Evolutionary conservation across 2,113 vertebrate species (phyloP).

Genomic region (Ammodramus savannarum): DNA sequence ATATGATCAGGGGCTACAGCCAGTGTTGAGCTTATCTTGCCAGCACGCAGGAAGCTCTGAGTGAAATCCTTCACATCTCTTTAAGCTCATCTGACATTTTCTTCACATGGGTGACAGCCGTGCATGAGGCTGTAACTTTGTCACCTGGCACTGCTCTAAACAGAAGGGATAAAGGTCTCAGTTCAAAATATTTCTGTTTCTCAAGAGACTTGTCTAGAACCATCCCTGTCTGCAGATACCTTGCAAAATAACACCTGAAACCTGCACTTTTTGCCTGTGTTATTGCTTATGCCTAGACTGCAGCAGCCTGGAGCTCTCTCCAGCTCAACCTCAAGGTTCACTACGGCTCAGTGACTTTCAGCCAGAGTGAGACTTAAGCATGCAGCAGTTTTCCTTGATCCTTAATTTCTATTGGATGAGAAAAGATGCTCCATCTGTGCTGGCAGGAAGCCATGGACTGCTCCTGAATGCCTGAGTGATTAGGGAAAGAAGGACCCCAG

Average conservation of each 20-base stretch:
- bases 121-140: background rate
- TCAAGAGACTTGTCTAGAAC: background rate
- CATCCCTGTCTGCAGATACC: background rate
- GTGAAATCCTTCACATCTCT: background rate
- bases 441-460: background rate
- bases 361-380: background rate
- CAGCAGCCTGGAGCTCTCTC: background rate
- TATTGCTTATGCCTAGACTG: background rate
- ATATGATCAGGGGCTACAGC: background rate
- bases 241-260: background rate
- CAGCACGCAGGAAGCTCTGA: background rate
- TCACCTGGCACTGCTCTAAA: background rate
- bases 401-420: background rate
- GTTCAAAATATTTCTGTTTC: background rate
- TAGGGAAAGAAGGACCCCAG: background rate
- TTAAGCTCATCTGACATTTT: background rate
- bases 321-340: background rate
- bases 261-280: background rate
- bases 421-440: background rate
- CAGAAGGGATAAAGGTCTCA: background rate
- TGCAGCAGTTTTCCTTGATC: background rate
- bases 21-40: background rate
- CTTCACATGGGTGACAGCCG: background rate
- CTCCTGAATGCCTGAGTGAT: background rate
- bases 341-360: background rate